Evolutionary conservation across 2,113 vertebrate species (phyloP).

Genomic region (Puma concolor): DNA sequence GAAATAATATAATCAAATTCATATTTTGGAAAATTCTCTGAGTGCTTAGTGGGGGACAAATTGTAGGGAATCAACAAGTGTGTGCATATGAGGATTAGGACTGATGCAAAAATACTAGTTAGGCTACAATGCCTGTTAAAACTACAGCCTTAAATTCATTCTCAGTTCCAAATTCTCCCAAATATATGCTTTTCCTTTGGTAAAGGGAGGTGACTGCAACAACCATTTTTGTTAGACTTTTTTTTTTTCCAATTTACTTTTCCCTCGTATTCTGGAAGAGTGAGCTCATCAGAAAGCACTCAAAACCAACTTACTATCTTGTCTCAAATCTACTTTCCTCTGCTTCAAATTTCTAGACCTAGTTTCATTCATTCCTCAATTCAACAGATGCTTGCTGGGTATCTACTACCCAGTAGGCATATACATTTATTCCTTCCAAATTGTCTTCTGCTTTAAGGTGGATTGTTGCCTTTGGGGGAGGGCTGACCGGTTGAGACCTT

Average conservation of each 20-base stretch:
- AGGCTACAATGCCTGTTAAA: not conserved
- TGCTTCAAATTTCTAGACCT: not conserved
- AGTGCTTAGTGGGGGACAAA: not conserved
- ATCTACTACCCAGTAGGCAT: not conserved
- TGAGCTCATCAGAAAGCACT: not conserved
- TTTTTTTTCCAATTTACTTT: not conserved
- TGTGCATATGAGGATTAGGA: not conserved
- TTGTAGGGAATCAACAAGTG: not conserved
- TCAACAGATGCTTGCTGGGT: not conserved
- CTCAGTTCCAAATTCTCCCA: not conserved
- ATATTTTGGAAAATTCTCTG: not conserved
- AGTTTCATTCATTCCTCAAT: not conserved
- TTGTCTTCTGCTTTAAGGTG: not conserved
- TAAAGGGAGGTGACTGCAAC: not conserved
- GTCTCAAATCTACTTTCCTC: not conserved
- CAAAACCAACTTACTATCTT: not conserved
- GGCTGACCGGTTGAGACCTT: not conserved
- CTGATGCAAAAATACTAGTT: not conserved
- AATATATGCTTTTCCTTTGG: not conserved
- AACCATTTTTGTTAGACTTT: not conserved
- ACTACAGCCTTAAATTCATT: not conserved
- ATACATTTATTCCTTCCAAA: not conserved
- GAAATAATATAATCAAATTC: not conserved
- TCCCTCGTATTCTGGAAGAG: not conserved
- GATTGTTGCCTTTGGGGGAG: not conserved